Percentiles rank a stretch among this genome's conserved stretches.
These are phyloP conservation scores for Microctenopoma steveboyesi DNA, from an alignment of 2,797 vertebrate species.

Conservation along the genomic window DNA sequence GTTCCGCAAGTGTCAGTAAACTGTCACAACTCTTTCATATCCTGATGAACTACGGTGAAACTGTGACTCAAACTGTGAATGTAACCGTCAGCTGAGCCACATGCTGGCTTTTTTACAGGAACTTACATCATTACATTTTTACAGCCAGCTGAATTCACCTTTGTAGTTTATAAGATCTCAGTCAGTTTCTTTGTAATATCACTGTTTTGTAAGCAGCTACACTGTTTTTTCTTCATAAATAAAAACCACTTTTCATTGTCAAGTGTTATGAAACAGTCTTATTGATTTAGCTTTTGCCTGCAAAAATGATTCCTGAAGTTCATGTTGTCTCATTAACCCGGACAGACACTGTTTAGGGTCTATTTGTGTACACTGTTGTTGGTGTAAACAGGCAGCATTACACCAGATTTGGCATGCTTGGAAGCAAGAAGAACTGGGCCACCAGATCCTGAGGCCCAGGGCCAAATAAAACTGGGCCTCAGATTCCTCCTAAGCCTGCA, in stretches of 20 bases:
- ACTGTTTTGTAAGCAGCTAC: constrained; percentile 24
- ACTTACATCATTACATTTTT: constrained; percentile 3
- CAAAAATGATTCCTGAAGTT: background rate
- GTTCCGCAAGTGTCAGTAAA: background rate
- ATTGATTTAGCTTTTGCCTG: background rate
- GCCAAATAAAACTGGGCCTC: constrained; percentile 46
- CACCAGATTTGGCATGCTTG: constrained; percentile 43
- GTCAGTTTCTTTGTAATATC: constrained; percentile 23
- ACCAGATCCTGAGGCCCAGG: constrained; percentile 40
- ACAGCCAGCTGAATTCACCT: constrained; percentile 9
- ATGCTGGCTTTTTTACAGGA: constrained; percentile 7
- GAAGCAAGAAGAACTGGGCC: constrained; percentile 47
- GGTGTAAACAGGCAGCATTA: constrained; percentile 51
- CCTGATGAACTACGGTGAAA: background rate
- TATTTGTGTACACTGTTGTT: constrained; percentile 22
- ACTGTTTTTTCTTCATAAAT: constrained; percentile 28
- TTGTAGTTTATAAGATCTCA: constrained; percentile 21
- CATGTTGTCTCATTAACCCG: background rate
- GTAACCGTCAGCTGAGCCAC: background rate
- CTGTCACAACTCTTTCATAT: background rate
- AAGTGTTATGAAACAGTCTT: background rate
- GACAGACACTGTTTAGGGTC: constrained; percentile 1
- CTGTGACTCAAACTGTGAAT: background rate
- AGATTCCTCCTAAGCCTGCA: constrained; percentile 29
- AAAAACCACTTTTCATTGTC: constrained; percentile 43